A percentile compares a stretch with the other conserved stretches of the same genome.
phyloP scores from a whole-genome alignment of 2,888 invertebrate species.

The Margaritifera margaritifera region DNA sequence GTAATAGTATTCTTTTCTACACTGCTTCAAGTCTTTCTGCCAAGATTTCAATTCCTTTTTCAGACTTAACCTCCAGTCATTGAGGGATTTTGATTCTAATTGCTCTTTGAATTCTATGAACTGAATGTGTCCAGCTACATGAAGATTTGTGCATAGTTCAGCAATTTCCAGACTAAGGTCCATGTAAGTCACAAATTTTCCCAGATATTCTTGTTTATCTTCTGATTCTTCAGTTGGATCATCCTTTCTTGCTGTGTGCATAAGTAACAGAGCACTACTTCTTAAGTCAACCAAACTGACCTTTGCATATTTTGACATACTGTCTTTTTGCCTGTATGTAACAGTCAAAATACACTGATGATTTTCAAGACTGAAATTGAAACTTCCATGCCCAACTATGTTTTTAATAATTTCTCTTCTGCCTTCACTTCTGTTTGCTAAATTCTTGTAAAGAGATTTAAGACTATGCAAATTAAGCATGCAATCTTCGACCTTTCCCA shows the following conservation, averaged over 20 bases:
- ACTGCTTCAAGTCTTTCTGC: constrained; percentile 16
- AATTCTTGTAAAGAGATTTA: constrained; percentile 40
- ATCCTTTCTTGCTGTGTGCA: constrained; percentile 27
- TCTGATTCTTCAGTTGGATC: no score
- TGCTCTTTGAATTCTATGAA: constrained; percentile 9
- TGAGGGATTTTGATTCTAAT: constrained; percentile 8
- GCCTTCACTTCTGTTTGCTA: constrained; percentile 46
- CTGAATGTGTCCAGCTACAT: constrained; percentile 18
- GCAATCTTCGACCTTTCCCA: constrained; percentile 35
- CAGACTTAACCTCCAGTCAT: constrained; percentile 6
- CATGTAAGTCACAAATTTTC: constrained; percentile 13
- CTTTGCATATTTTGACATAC: constrained; percentile 7
- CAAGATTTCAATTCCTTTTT: constrained; percentile 23
- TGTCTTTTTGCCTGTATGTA: constrained; percentile 22
- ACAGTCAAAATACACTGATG: constrained; percentile 18
- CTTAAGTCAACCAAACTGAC: constrained; percentile 32
- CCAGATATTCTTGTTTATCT: background rate
- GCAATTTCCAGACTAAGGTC: constrained; percentile 22
- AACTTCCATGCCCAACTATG: constrained; percentile 31
- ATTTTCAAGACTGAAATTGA: constrained; percentile 17
- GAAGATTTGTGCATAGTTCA: constrained; percentile 2
- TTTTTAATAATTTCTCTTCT: constrained; percentile 40
- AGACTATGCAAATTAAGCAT: constrained; percentile 37
- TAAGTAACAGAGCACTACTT: constrained; percentile 41
- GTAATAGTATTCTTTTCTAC: constrained; percentile 26